A percentile compares a stretch with the other conserved stretches of the same genome.
Conservation (phyloP, 1,140 invertebrate species). For the Sinonovacula constricta region DNA sequence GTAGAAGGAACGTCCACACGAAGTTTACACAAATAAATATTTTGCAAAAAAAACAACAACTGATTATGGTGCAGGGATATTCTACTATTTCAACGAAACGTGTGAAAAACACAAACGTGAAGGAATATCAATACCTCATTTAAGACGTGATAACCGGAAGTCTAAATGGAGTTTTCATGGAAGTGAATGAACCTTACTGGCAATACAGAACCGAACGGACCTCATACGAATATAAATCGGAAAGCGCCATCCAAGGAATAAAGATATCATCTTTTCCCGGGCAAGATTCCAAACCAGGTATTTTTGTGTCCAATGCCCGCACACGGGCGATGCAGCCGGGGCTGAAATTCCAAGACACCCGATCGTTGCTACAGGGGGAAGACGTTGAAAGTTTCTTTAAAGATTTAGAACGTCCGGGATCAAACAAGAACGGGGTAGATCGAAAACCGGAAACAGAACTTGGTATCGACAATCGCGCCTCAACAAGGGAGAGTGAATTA, state of each 20-base stretch:
- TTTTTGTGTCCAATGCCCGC: slow-evolving; percentile 19
- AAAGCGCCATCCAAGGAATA: too few species aligned
- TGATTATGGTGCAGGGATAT: too few species aligned
- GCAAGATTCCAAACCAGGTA: too few species aligned
- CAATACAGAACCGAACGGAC: slow-evolving; percentile 2
- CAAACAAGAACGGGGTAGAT: not conserved
- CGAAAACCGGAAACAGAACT: not conserved
- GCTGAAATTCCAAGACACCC: slow-evolving; percentile 63
- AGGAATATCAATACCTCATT: slow-evolving; percentile 10
- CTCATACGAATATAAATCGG: too few species aligned
- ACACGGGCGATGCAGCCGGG: slow-evolving; percentile 62
- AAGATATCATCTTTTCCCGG: not conserved
- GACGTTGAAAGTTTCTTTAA: slow-evolving; percentile 74
- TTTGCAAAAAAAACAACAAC: too few species aligned
- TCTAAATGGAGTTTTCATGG: slow-evolving; percentile 45
- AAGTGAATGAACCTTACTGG: slow-evolving; percentile 26
- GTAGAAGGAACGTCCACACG: too few species aligned
- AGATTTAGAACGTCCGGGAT: slow-evolving; percentile 62
- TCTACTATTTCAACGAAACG: not conserved
- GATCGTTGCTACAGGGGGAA: slow-evolving; percentile 65
- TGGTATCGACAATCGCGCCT: not conserved
- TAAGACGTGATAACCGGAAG: slow-evolving; percentile 10
- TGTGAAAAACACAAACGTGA: too few species aligned
- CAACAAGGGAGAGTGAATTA: too few species aligned
- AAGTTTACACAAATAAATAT: too few species aligned